These are phyloP conservation scores for Noctilio leporinus DNA, from an alignment of 2,113 vertebrate genomes.

Conservation along the genomic window DNA sequence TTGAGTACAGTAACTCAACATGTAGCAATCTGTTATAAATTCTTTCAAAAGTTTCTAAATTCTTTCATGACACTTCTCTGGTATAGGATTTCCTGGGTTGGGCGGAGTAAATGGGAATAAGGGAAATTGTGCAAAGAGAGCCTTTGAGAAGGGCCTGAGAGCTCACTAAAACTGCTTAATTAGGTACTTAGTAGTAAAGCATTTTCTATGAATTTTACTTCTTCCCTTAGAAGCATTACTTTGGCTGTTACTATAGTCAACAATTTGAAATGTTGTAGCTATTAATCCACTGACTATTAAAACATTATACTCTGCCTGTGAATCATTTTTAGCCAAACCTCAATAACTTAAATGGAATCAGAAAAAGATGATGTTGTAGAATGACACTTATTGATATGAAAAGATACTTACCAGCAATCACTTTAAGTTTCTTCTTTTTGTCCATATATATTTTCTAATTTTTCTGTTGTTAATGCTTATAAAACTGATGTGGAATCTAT, in stretches of 20 bases:
- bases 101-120: neutral
- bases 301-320: neutral
- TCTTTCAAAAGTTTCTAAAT: neutral
- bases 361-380: neutral
- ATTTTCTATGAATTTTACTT: neutral
- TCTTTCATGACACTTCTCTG: conserved; percentile 1
- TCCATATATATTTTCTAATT: neutral
- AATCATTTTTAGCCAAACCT: neutral
- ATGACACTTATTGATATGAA: neutral
- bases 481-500: neutral
- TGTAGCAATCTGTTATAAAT: neutral
- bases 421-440: neutral
- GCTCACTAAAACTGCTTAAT: neutral
- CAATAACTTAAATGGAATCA: neutral
- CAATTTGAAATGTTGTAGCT: neutral
- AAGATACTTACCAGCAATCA: neutral
- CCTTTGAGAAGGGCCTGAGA: neutral
- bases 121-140: neutral
- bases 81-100: neutral
- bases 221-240: neutral
- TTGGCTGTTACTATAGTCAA: neutral
- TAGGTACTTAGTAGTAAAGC: neutral
- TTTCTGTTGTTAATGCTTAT: neutral
- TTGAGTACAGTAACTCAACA: neutral
- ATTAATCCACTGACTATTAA: neutral